These are phyloP conservation scores for Pundamilia nyererei DNA, from an alignment of 2,113 vertebrate genomes.

Conservation along the genomic window DNA sequence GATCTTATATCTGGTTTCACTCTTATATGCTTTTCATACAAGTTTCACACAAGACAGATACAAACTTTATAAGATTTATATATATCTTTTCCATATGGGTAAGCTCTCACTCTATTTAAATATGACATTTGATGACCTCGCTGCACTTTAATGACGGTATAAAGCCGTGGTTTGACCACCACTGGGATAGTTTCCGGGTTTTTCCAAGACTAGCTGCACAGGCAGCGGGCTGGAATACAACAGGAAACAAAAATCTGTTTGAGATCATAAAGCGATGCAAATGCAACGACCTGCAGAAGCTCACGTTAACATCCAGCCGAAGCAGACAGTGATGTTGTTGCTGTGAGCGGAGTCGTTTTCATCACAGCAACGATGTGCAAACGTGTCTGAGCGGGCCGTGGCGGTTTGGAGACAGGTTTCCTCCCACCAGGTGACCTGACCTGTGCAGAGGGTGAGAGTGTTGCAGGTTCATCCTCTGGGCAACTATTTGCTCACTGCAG, in stretches of 20 bases:
- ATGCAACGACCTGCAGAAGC: neutral
- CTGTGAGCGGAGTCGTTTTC: neutral
- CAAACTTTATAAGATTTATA: too few relatives aligned
- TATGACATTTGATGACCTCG: neutral
- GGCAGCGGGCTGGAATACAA: neutral
- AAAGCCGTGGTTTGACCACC: neutral
- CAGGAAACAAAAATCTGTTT: neutral
- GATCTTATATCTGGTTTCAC: too few relatives aligned
- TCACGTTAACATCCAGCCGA: neutral
- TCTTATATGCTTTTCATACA: too few relatives aligned
- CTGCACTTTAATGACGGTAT: neutral
- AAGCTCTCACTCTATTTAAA: neutral
- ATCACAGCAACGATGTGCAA: neutral
- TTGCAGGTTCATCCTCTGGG: neutral
- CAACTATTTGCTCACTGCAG: neutral
- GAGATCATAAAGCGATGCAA: neutral
- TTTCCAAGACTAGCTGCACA: accelerated
- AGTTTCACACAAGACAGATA: too few relatives aligned
- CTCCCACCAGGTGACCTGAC: neutral
- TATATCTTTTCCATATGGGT: too few relatives aligned
- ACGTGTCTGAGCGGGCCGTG: neutral
- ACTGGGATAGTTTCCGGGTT: neutral
- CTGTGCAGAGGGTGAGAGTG: neutral
- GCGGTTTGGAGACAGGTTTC: neutral
- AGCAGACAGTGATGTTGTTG: neutral